Conservation (phyloP, 2,113 vertebrate genomes). For the Odocoileus virginianus region DNA sequence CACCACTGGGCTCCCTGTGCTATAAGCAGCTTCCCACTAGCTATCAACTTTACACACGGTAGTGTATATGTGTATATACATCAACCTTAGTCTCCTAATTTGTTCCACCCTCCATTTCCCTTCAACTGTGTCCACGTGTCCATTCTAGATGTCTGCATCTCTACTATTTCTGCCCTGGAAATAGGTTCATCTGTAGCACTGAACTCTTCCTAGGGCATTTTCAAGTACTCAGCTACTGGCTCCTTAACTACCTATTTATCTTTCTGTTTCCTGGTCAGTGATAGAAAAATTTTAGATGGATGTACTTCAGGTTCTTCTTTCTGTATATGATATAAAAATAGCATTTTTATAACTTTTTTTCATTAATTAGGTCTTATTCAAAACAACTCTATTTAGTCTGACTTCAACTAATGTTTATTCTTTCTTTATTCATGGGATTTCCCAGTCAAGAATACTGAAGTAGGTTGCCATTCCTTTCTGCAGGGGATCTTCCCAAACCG, state of each 20-base stretch:
- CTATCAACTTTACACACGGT: not conserved
- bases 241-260: not conserved
- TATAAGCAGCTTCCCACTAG: not conserved
- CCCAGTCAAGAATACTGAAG: not conserved
- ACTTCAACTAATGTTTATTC: not conserved
- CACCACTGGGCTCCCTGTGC: not conserved
- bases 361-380: not conserved
- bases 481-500: not conserved
- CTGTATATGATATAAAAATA: not conserved
- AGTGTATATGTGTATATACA: not conserved
- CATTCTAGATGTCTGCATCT: not conserved
- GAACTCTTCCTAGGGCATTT: not conserved
- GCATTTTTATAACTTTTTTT: not conserved
- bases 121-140: not conserved
- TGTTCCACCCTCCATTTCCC: not conserved
- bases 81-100: not conserved
- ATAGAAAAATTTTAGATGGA: not conserved
- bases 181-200: not conserved
- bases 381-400: not conserved
- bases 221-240: not conserved
- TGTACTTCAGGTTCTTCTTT: not conserved
- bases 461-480: not conserved
- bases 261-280: not conserved
- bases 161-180: not conserved
- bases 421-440: not conserved